Evolutionary conservation across 2,113 vertebrate genomes (phyloP), one percentile per base, ranked within the genome.

Genomic region (Odobenus rosmarus): DNA sequence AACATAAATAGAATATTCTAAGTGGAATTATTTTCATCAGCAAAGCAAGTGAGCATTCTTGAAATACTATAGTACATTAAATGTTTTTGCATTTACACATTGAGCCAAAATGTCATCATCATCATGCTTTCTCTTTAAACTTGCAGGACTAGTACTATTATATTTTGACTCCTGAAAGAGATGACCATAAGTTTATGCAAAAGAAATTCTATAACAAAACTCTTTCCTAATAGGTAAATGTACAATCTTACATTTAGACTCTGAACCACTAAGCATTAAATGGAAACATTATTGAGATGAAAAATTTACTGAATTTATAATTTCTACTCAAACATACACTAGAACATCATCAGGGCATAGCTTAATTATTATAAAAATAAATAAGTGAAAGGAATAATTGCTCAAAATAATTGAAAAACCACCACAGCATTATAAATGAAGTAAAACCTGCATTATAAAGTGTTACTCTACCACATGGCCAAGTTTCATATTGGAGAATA

Each of bases 31-130:
- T 86, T 92, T 89, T 92, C 51, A 77, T 81, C 49, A 88, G n/a
- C 80, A 86, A 55, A 96, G 61, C 26, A 96, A 94, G 85, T 69
- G 39, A 81, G 18, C 39, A 91, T 96, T 79, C 46, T 64, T 55
- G 36, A 96, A 95, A 33, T 79, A 57, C 7, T 77, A 21, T n/a
- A 53, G 2, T 4, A 76, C 46, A 69, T 36, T 79, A 19, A 74
- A 42, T 69, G 80, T 39, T 82, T 95, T 94, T 53, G 1, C 11
- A 77, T 55, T 49, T 89, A 88, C 14, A 51, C 39, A 93, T 39
- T 67, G 53, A 95, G 84, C 0, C 21, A 90, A 87, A 88, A 79
- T 91, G 12, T 31, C 46, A 93, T 92, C 55, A 84, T 79, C 76
- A 31, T 82, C 67, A 33, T 88, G 39, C 46, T 82, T 93, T 87